Conservation (phyloP, 2,113 vertebrate genomes). For the Calyptomena viridis region DNA sequence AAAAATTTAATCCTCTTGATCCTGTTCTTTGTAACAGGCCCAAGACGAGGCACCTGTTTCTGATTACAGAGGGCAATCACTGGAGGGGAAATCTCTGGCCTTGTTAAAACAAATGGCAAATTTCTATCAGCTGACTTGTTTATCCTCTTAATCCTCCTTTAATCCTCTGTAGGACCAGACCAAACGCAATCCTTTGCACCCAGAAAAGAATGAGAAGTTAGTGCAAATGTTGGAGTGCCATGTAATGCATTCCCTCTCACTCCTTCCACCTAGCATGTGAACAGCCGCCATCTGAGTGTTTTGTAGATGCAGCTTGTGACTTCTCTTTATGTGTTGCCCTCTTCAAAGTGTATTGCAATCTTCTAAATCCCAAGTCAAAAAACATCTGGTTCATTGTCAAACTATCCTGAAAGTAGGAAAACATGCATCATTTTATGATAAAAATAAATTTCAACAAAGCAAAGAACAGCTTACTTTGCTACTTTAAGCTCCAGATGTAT, state of each 20-base stretch:
- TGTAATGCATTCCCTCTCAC: background rate
- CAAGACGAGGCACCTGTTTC: background rate
- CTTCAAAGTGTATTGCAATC: background rate
- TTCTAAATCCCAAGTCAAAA: background rate
- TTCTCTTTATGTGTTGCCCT: background rate
- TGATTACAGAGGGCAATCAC: background rate
- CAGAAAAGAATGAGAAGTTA: background rate
- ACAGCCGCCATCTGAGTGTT: background rate
- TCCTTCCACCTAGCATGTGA: background rate
- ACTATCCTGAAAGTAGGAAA: background rate
- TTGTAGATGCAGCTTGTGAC: background rate
- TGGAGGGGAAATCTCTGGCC: background rate
- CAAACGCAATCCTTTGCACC: background rate
- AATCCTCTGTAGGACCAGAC: constrained; percentile 3
- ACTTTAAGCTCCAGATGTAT: background rate
- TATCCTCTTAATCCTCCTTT: constrained; percentile 22
- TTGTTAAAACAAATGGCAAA: constrained; percentile 5
- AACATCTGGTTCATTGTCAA: background rate
- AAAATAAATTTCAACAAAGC: background rate
- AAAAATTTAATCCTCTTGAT: constrained; percentile 10
- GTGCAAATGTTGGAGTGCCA: background rate
- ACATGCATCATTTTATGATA: background rate
- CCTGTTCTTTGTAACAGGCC: background rate
- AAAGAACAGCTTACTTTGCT: background rate
- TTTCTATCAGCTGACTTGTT: constrained; percentile 1